These are phyloP conservation scores for Oreochromis mossambicus DNA, from an alignment of 2,797 vertebrate species.

Conservation along the genomic window DNA sequence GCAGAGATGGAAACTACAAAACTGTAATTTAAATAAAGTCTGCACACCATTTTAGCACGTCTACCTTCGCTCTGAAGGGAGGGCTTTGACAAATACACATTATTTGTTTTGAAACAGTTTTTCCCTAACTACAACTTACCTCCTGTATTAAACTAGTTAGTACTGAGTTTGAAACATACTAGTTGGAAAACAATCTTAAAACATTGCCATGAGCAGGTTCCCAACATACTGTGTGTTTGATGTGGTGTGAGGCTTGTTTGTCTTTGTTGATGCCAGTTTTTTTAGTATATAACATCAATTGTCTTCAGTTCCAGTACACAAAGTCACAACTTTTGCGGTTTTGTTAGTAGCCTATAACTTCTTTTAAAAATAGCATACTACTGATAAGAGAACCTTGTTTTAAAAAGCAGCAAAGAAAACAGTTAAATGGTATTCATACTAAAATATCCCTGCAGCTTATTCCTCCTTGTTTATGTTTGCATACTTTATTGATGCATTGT, in stretches of 20 bases:
- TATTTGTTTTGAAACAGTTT: not conserved
- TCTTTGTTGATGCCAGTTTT: not conserved
- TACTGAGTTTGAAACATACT: not conserved
- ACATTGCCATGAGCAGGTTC: not conserved
- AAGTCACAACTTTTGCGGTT: not conserved
- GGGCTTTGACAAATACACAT: not conserved
- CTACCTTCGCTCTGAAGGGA: rapidly evolving
- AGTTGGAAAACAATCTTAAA: not conserved
- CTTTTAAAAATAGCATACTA: not conserved
- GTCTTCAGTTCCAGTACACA: not conserved
- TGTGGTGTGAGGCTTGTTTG: not conserved
- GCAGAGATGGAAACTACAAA: not conserved
- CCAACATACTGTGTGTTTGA: not conserved
- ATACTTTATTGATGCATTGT: not conserved
- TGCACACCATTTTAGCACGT: not conserved
- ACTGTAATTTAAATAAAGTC: not conserved
- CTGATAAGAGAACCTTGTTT: not conserved
- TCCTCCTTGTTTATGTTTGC: not conserved
- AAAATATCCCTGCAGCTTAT: not conserved
- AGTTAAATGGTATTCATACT: not conserved
- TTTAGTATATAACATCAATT: not conserved
- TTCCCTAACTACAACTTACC: slow-evolving; percentile 27
- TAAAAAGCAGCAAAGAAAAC: not conserved
- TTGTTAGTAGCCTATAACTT: not conserved
- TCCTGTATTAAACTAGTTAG: not conserved